Conservation (phyloP, 2,888 invertebrate species). For the Aporophyla nigra region DNA sequence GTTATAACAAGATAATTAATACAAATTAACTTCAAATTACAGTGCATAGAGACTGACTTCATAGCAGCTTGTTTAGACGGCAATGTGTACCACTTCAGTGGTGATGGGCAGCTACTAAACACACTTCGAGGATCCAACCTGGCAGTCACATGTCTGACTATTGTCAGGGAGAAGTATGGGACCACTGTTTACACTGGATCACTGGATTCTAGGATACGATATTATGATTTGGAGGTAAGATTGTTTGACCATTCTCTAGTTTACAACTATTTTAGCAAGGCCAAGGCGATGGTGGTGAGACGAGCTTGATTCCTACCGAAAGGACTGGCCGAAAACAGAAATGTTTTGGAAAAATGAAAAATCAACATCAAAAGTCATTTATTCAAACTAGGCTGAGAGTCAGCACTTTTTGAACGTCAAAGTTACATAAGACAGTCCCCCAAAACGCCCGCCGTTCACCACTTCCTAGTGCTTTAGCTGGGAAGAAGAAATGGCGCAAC, state of each 20-base stretch:
- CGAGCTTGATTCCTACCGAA: not conserved
- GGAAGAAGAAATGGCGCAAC: too few species aligned
- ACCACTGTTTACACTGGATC: conserved; percentile 92
- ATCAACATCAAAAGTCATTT: too few species aligned
- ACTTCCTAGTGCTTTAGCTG: too few species aligned
- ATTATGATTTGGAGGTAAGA: conserved; percentile 91
- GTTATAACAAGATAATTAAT: not conserved
- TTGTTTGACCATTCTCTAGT: not conserved
- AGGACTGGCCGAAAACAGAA: not conserved
- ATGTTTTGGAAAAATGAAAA: not conserved
- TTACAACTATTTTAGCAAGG: not conserved
- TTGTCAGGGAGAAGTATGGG: conserved; percentile 86
- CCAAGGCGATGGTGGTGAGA: not conserved
- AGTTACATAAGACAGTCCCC: too few species aligned
- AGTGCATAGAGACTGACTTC: conserved; percentile 91
- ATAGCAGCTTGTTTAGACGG: conserved; percentile 92
- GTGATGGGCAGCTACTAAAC: conserved; percentile 89
- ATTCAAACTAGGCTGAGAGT: too few species aligned
- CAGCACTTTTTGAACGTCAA: too few species aligned
- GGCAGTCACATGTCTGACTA: conserved; percentile 92
- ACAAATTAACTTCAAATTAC: conserved; percentile 69
- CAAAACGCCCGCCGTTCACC: too few species aligned
- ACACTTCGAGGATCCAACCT: conserved; percentile 91
- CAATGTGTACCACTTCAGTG: conserved; percentile 91
- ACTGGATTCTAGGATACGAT: conserved; percentile 91